Base-by-base conservation (phyloP, 1,140 invertebrate species). In the Euura lappo region DNA sequence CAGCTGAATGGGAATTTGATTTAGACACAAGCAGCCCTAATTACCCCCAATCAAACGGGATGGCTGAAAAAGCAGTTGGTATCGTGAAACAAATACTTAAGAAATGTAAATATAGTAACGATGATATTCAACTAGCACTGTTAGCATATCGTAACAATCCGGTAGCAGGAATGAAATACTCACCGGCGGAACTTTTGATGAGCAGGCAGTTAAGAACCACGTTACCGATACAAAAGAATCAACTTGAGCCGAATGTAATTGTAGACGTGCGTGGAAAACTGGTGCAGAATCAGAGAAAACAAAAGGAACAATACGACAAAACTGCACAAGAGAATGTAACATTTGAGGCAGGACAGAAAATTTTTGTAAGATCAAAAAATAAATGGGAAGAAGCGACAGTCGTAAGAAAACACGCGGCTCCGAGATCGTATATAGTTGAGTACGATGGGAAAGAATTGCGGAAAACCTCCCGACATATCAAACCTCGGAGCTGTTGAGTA, bases 1-100 rank as follows among this genome's bases (percentile, higher is more conserved):
- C n/a, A n/a, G n/a, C n/a, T n/a, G 71, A 80, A 3, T 88, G 82
- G 80, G 76, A 79, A 13, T 84, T 89, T 73, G 71, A 74, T 2
- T 79, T 86, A 65, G 70, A 79, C n/a, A 87, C 83, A 0, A 81
- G 78, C 65, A 86, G 82, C 76, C 88, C 84, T 4, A 70, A 75
- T 43, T 86, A 86, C 71, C 79, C 83, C 4, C 75, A 79, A 66
- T 78, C 77, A 10, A n/a, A n/a, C n/a, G n/a, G n/a, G n/a, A n/a
- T n/a, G n/a, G n/a, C n/a, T n/a, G n/a, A n/a, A n/a, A n/a, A n/a
- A n/a, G n/a, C n/a, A n/a, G n/a, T n/a, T n/a, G n/a, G n/a, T n/a
- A n/a, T n/a, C n/a, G n/a, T n/a, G 80, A 85, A 60, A 64, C 72
- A 60, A 84, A 79, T 45, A 66, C 75, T 64, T 84, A 85, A 79